Evolutionary conservation across 2,113 vertebrate species (phyloP), one percentile per base, ranked within the genome.

Genomic region (Corydoras sp.): DNA sequence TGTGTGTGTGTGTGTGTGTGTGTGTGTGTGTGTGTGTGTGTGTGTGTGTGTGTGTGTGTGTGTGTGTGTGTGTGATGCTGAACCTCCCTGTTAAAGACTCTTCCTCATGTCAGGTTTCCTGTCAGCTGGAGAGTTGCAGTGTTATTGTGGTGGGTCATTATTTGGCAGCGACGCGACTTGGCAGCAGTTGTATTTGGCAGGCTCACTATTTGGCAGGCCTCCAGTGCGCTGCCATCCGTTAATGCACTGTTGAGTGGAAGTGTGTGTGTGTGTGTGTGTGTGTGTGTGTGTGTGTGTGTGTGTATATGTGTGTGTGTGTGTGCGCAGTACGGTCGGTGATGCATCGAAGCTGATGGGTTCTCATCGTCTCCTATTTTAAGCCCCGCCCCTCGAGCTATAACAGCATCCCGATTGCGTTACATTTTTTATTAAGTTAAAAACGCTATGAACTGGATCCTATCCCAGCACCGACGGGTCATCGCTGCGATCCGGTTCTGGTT

Each of bases 141-240:
- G 77, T 76, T 69, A 69, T 67, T 73, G 62, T 72, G 74, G 56
- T 29, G 58, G 77, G 65, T 74, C 76, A 78, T 76, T 79, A 67
- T 74, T 78, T 78, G 76, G 68, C 72, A 74, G 56, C 24, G 53
- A 24, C 13, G 11, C 72, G 14, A 53, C 69, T 70, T 79, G 73
- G 68, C 73, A 64, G 73, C 18, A 24, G 73, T 31, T 64, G 64
- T 59, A 69, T 75, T 75, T 75, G 77, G 77, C 74, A 73, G 70
- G 71, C 73, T 69, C 62, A n/a, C 32, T 67, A 61, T 76, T 72
- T 76, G 77, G 74, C 77, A 59, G 63, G n/a, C 14, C 32, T 69
- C 74, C 67, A 73, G 62, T 54, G 53, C 73, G 68, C 74, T 76
- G 77, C 62, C 77, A 71, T 79, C 70, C 76, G 70, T 74, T 76